Evolutionary conservation across 2,113 vertebrate species (phyloP).

Genomic region (Scalopus aquaticus): DNA sequence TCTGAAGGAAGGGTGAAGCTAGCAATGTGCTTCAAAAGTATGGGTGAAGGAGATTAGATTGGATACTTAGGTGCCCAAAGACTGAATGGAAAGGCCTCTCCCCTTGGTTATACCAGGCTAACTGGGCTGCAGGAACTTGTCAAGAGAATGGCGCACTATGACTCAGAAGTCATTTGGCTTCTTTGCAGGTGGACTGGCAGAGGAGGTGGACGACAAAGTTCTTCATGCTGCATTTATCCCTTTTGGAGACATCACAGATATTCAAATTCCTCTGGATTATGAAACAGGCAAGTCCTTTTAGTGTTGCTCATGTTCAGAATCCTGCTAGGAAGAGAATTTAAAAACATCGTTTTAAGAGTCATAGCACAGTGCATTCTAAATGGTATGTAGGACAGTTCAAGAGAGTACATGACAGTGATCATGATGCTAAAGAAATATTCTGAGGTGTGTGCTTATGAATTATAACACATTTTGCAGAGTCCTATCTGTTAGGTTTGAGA

Average conservation of each 20-base stretch:
- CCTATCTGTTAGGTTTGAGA: neutral
- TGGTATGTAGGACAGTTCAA: neutral
- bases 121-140: neutral
- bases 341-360: neutral
- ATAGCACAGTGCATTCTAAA: neutral
- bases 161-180: neutral
- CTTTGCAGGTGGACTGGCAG: constrained; percentile 93
- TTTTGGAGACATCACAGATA: constrained; percentile 96
- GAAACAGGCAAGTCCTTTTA: constrained; percentile 91
- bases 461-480: neutral
- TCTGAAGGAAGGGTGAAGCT: neutral
- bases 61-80: neutral
- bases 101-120: neutral
- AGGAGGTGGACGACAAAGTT: constrained; percentile 97
- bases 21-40: neutral
- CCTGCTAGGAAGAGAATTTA: neutral
- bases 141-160: neutral
- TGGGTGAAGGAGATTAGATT: neutral
- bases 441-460: neutral
- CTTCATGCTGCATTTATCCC: constrained; percentile 97
- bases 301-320: neutral
- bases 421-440: constrained; percentile 1
- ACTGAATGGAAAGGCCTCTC: neutral
- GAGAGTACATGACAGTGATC: neutral
- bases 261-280: constrained; percentile 98